Evolutionary conservation across 2,888 invertebrate genomes (phyloP).

Genomic region (Campoplex nolae): DNA sequence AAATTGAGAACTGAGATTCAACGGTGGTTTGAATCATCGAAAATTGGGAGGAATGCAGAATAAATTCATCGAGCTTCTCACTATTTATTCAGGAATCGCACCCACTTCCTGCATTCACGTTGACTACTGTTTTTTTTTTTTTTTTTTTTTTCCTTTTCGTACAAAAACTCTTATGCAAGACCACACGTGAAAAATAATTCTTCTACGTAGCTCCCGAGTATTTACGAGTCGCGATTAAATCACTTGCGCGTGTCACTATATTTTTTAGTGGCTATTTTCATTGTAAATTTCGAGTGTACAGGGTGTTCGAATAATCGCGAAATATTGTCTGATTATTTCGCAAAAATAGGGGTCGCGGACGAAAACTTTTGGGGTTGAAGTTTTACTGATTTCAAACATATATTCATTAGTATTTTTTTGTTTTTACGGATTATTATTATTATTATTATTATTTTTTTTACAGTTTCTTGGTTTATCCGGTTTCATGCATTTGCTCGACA

Average conservation of each 20-base stretch:
- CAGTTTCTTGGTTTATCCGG: no score
- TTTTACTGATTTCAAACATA: not conserved
- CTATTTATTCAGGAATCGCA: conserved; percentile 32
- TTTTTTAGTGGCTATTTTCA: not conserved
- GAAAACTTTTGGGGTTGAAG: not conserved
- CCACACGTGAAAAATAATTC: not conserved
- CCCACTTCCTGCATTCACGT: conserved; percentile 53
- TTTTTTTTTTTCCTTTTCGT: not conserved
- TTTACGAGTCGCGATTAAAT: conserved; percentile 15
- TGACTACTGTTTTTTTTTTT: conserved; percentile 1
- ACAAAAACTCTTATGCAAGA: conserved; percentile 34
- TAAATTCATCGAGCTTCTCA: conserved; percentile 24
- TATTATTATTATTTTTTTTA: no score
- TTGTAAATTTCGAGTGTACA: no score
- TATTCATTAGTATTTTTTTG: no score
- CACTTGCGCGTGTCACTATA: not conserved
- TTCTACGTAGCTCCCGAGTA: not conserved
- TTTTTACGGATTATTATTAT: no score
- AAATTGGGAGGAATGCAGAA: not conserved
- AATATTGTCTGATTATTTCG: not conserved
- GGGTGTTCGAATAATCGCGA: not conserved
- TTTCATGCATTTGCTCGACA: no score
- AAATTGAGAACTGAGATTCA: not conserved
- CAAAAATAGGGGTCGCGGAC: not conserved
- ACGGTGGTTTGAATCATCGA: not conserved